Evolutionary conservation across 1,140 invertebrate genomes (phyloP).

Genomic region (Drosophila jambulina): DNA sequence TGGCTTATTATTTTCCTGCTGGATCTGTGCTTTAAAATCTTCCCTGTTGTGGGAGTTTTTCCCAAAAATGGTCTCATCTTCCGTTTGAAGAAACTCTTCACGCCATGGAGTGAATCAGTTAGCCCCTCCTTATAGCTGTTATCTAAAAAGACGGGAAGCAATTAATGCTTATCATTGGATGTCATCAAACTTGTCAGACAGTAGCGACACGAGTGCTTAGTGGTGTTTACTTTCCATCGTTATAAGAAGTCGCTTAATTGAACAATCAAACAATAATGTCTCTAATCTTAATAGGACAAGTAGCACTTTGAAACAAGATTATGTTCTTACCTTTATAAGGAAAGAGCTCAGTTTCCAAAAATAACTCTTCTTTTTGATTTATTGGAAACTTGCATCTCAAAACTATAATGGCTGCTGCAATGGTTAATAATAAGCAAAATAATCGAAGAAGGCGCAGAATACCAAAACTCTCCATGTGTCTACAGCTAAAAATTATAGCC

Average conservation of each 20-base stretch:
- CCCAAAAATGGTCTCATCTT: not conserved
- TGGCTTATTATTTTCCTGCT: not conserved
- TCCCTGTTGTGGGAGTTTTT: not conserved
- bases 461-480: not conserved
- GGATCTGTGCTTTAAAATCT: not conserved
- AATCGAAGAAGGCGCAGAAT: not conserved
- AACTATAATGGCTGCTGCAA: not conserved
- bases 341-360: not conserved
- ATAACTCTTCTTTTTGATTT: not conserved
- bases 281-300: not conserved
- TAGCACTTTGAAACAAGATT: not conserved
- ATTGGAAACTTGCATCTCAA: not conserved
- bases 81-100: not conserved
- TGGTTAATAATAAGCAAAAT: not conserved
- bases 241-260: conserved; percentile 2
- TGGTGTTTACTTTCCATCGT: not conserved
- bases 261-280: not conserved
- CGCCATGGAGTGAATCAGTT: not conserved
- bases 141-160: conserved; percentile 11
- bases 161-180: conserved; percentile 13
- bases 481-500: not conserved
- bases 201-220: not conserved
- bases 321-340: not conserved
- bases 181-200: conserved; percentile 16
- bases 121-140: not conserved